Evolutionary conservation across 2,888 invertebrate genomes (phyloP), one percentile per base, ranked within the genome.

Genomic region (Zhuqinia jingwanae): DNA sequence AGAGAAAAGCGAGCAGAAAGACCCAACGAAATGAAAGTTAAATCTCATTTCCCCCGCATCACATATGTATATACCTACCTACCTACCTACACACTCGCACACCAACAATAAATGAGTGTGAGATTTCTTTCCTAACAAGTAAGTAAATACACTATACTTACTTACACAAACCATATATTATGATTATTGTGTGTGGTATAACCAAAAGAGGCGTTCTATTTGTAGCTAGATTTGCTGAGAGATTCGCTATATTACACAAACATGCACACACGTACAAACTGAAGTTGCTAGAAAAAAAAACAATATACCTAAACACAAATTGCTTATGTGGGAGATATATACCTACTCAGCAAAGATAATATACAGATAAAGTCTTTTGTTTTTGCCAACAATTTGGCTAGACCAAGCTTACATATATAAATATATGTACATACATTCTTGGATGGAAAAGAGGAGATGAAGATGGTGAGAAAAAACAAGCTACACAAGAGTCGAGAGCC

Each of bases 41-140:
- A 84, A 84, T 84, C 84, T 84, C 84, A 77, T 77, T 68, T 77
- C 58, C 68, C 84, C 77, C 82, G n/a, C 47, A 50, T n/a, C 45
- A 25, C 42, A 36, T 76, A 30, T 42, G 42, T 17, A 36, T 42
- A 50, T 50, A 3, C 50, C 15, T 13, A 47, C 30, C 6, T n/a
- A 30, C 36, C 65, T 20, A n/a, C 65, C 36, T 36, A 3, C 36
- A 65, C 70, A 47, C 25, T n/a, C n/a, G 11, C 63, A 63, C n/a
- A 47, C n/a, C 22, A 50, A 63, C 70, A 42, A 36, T 13, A 10
- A 42, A 50, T 47, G 53, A 53, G 17, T 6, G 3, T 53, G 15
- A 8, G 15, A 17, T 17, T 53, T 53, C 17, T 53, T 53, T 13
- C 53, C 13, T 73, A 25, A 20, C 36, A 68, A 68, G 27, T 20